Conservation (phyloP, 2,888 invertebrate species). For the Malacosoma neustria region DNA sequence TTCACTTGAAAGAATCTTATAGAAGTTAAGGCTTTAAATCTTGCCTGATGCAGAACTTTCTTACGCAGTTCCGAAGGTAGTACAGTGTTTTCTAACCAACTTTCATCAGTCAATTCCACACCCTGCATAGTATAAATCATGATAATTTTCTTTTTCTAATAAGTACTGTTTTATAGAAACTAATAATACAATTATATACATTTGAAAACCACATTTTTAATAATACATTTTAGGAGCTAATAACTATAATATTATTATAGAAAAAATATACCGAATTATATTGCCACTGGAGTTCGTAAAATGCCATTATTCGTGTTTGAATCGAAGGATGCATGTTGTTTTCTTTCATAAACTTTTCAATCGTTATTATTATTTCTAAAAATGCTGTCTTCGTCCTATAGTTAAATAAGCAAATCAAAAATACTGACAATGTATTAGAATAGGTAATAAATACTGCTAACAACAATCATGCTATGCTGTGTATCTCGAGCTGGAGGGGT, state of each 20-base stretch:
- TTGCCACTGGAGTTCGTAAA: slow-evolving; percentile 70
- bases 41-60: slow-evolving; percentile 63
- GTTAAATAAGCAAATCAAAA: slow-evolving; percentile 5
- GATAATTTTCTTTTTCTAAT: neutral
- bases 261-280: slow-evolving; percentile 71
- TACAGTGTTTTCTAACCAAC: slow-evolving; percentile 57
- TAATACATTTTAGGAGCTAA: too few species aligned
- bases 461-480: too few species aligned
- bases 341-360: slow-evolving; percentile 65
- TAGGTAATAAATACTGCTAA: too few species aligned
- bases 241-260: too few species aligned
- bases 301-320: slow-evolving; percentile 61
- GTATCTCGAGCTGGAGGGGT: too few species aligned
- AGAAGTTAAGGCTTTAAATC: slow-evolving; percentile 59
- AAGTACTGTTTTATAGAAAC: neutral
- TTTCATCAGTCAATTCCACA: slow-evolving; percentile 58
- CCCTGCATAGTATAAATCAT: slow-evolving; percentile 34
- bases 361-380: slow-evolving; percentile 59
- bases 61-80: slow-evolving; percentile 55
- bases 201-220: slow-evolving; percentile 8
- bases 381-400: slow-evolving; percentile 61
- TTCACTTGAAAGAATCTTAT: slow-evolving; percentile 64
- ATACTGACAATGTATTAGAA: too few species aligned
- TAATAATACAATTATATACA: neutral
- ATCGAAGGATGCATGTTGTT: slow-evolving; percentile 62